phyloP scores from a whole-genome alignment of 1,140 invertebrate species.

The Drosophila paulistorum region DNA sequence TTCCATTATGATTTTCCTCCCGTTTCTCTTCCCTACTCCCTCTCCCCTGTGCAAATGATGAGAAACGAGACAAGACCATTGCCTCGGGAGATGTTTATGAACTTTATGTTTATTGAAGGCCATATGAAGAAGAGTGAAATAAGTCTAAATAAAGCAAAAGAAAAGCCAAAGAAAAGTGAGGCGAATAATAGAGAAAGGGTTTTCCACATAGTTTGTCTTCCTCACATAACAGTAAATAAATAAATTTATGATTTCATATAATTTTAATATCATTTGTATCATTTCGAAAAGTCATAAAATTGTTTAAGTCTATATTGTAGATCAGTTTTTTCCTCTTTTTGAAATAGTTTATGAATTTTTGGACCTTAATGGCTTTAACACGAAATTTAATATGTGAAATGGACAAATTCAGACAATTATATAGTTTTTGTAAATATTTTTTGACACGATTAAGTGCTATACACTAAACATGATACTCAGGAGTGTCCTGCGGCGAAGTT shows the following conservation, averaged over 20 bases:
- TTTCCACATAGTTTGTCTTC: neutral
- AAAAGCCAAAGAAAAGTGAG: neutral
- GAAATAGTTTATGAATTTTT: no score
- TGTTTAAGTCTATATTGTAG: no score
- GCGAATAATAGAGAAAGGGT: neutral
- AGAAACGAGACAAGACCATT: slow-evolving; percentile 56
- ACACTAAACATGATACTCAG: no score
- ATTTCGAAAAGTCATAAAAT: no score
- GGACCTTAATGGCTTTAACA: no score
- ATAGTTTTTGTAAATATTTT: no score
- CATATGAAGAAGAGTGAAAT: slow-evolving; percentile 31
- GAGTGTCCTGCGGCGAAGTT: no score
- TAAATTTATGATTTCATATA: neutral
- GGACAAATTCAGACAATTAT: no score
- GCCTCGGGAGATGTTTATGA: slow-evolving; percentile 73
- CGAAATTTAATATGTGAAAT: no score
- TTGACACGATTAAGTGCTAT: no score
- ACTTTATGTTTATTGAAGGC: slow-evolving; percentile 80
- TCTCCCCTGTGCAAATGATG: slow-evolving; percentile 69
- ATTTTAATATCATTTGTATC: neutral
- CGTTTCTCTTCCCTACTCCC: slow-evolving; percentile 41
- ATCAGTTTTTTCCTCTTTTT: no score
- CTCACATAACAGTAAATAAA: neutral
- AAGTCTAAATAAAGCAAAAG: slow-evolving; percentile 54
- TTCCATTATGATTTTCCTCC: slow-evolving; percentile 69